A percentile compares a stretch with the other conserved stretches of the same genome.
These are phyloP conservation scores for Druon quercuslanigerum DNA, from an alignment of 1,140 invertebrate species.

Conservation along the genomic window DNA sequence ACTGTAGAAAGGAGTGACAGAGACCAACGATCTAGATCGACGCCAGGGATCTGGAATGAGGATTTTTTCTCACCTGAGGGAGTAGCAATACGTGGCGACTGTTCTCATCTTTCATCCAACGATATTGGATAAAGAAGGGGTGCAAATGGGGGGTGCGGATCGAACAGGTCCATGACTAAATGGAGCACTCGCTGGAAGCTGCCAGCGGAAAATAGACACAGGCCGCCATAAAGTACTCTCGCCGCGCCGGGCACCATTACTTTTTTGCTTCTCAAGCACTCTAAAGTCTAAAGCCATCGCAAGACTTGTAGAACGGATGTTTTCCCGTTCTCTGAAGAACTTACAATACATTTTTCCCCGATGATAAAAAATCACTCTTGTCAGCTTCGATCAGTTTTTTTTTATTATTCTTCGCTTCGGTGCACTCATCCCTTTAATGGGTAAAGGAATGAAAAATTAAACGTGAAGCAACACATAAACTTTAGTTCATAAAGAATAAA, in stretches of 20 bases:
- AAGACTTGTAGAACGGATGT: conserved; percentile 25
- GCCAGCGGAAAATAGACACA: conserved; percentile 24
- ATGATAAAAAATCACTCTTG: neutral
- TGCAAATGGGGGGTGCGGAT: neutral
- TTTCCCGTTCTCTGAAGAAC: conserved; percentile 3
- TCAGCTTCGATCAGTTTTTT: neutral
- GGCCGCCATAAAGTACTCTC: conserved; percentile 26
- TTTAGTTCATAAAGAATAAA: too few relatives aligned
- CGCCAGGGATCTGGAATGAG: neutral
- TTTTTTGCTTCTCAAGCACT: conserved; percentile 14
- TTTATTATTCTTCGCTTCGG: neutral
- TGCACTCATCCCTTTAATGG: neutral
- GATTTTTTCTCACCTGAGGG: conserved; percentile 23
- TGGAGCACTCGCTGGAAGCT: conserved; percentile 10
- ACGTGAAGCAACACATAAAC: too few relatives aligned
- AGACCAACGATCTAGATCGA: conserved; percentile 15
- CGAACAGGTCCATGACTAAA: conserved; percentile 17
- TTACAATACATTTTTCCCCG: neutral
- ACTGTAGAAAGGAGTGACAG: neutral
- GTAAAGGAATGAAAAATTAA: too few relatives aligned
- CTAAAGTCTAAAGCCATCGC: conserved; percentile 16
- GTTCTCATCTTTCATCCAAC: conserved; percentile 21
- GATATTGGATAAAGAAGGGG: neutral
- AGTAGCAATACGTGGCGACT: conserved; percentile 22
- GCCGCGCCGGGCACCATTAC: neutral